Conservation (phyloP, 2,113 vertebrate genomes). For the Alouatta palliata region DNA sequence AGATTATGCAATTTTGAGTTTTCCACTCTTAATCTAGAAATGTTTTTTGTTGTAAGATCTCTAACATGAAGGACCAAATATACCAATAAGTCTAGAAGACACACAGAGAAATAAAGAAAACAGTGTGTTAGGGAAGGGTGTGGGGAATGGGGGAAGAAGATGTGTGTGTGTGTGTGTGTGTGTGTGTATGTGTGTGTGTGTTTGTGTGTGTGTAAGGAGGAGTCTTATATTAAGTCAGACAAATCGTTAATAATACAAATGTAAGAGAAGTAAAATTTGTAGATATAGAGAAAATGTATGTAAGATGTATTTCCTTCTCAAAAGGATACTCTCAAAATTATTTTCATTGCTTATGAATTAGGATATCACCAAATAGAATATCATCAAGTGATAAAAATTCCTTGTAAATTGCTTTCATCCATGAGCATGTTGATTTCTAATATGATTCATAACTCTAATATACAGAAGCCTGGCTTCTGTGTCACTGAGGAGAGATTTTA, state of each 20-base stretch:
- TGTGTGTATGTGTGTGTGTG: background rate
- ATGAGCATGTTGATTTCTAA: conserved; percentile 2
- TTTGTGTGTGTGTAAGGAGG: too few species aligned
- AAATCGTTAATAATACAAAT: background rate
- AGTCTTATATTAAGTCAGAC: background rate
- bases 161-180: background rate
- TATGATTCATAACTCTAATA: conserved; percentile 1
- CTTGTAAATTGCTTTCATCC: background rate
- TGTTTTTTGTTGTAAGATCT: background rate
- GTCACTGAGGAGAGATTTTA: conserved; percentile 3
- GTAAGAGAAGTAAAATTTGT: background rate
- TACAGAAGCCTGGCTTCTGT: background rate
- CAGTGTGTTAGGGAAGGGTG: background rate
- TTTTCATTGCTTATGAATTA: background rate
- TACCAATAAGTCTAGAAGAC: background rate
- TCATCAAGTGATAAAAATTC: background rate
- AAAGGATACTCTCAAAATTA: background rate
- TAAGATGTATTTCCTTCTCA: conserved; percentile 19
- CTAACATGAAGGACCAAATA: conserved; percentile 1
- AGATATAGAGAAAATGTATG: background rate
- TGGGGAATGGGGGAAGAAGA: background rate
- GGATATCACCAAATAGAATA: background rate
- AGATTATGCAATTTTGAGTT: background rate
- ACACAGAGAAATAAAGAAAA: background rate
- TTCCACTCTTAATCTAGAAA: background rate